Evolutionary conservation across 2,888 invertebrate genomes (phyloP), one percentile per base, ranked within the genome.

Genomic region (Nineta flava): DNA sequence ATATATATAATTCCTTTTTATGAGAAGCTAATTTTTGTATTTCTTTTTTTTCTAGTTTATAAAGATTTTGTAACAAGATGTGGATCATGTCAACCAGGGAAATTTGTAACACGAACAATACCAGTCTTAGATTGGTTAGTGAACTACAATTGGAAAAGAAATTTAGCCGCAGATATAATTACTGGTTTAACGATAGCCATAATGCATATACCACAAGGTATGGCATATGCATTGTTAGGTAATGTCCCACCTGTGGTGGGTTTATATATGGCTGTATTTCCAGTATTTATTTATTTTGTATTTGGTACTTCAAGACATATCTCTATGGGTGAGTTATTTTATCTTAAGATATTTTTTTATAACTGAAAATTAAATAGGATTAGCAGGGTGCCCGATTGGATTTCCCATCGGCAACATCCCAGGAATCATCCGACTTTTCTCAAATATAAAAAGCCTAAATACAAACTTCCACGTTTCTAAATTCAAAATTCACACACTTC

Each of bases 121-220:
- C 81, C 81, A n/a, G 71, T 74, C 4, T 52, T 77, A 12, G 71
- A 69, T 54, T 82, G 82, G 82, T 59, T 83, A 16, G 74, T 73
- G 38, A 67, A 73, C 47, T 83, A 83, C 63, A 71, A 73, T 45
- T 71, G 75, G 65, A 73, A 67, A 56, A 65, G 69, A 19, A 71
- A 82, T 61, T 65, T 87, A 7, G 52, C 77, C 0, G 70, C 75
- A n/a, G 91, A 92, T 66, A 59, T 85, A 10, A 75, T 87, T 42
- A 75, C 87, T n/a, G 91, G 91, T 2, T 67, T 86, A 42, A 91
- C 91, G 1, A 84, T 90, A 3, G 87, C 84, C 35, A 76, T 88
- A 49, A 83, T 88, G 82, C 85, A 87, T 60, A 85, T 88, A 59
- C 87, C 87, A 1, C 87, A 88, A 71, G 87, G 82, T 55, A 73